phyloP scores from a whole-genome alignment of 2,113 vertebrate genomes.

The Tupaia chinensis region DNA sequence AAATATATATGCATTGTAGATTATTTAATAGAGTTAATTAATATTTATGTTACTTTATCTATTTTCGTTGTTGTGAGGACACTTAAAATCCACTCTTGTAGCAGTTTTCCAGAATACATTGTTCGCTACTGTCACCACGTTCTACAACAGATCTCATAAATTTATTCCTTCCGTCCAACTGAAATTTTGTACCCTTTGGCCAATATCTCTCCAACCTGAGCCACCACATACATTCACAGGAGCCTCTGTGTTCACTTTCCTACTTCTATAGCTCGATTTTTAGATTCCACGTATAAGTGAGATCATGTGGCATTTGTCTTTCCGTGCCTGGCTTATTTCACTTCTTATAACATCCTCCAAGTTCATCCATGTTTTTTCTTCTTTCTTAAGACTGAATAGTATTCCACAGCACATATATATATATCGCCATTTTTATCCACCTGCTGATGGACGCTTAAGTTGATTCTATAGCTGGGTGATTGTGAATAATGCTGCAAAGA shows the following conservation, averaged over 20 bases:
- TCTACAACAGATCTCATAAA: not conserved
- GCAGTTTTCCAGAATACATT: not conserved
- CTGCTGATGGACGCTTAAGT: not conserved
- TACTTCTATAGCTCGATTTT: not conserved
- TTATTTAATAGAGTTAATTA: not conserved
- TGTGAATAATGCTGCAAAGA: not conserved
- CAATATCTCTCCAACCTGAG: no score
- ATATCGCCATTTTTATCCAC: not conserved
- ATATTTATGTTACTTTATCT: not conserved
- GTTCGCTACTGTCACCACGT: not conserved
- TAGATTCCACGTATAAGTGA: not conserved
- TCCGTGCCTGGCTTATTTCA: not conserved
- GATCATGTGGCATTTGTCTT: not conserved
- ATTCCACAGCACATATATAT: not conserved
- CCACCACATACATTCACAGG: rapidly evolving
- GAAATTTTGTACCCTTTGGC: not conserved
- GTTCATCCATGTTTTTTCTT: not conserved
- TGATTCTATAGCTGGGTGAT: not conserved
- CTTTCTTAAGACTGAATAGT: not conserved
- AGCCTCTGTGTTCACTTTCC: rapidly evolving
- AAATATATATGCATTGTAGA: not conserved
- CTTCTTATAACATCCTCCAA: not conserved
- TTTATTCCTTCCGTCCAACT: not conserved
- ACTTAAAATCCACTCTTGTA: not conserved
- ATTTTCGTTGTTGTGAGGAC: not conserved